Base-by-base conservation (phyloP, 1,140 invertebrate species). In the Globodera ellingtonae region DNA sequence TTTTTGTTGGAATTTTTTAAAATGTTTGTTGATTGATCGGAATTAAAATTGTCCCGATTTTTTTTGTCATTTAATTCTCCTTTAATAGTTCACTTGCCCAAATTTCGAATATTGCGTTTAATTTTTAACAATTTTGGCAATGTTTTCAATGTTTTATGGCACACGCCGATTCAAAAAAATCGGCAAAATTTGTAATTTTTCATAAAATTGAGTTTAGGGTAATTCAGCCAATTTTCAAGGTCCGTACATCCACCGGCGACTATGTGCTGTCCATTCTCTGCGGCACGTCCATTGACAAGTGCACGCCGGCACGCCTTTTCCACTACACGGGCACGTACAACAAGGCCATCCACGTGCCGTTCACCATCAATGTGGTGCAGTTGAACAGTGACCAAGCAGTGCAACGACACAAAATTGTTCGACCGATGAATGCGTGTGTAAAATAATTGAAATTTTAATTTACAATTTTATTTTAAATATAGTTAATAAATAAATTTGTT, bases 241-340 rank as follows among this genome's bases (percentile, higher is more conserved):
- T 84, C 7, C 62, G 73, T 6, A 86, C 81, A 10, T 83, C 81
- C 6, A 84, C 24, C n/a, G 83, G 85, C 10, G 82, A 72, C 59
- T 84, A 48, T 67, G 85, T 81, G 50, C 62, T 84, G 69, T 48
- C 52, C 75, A 75, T 78, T 47, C 46, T 85, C 15, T 87, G 84
- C 76, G 84, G 84, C n/a, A 86, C 84, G 24, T 79, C 62, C 50
- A 47, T 75, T 18, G 83, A 81, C 46, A 79, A 82, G 6, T 87
- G 86, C 65, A 87, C 84, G 46, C 35, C 79, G 13, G 35, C 78
- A 8, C 79, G 80, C 59, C 81, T 85, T 71, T 81, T 87, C 46
- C 78, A 80, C 35, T 87, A 83, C 78, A 73, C 88, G 44, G 86
- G 86, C 35, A 86, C 86, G 15, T 85, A 84, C 59, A 86, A 86